phyloP scores from a whole-genome alignment of 1,140 invertebrate genomes.

The Spodoptera litura region DNA sequence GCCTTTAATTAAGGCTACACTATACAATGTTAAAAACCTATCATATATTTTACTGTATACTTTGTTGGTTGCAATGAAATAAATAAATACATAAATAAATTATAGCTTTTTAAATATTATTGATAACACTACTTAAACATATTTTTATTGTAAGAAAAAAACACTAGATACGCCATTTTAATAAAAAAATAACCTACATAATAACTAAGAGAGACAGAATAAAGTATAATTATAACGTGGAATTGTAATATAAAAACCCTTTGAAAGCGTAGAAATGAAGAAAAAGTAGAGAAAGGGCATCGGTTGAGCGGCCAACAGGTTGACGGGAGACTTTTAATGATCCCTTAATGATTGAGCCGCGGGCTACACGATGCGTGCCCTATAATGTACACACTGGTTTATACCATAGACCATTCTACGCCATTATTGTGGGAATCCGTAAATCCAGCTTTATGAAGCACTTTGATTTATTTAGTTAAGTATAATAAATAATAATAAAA shows the following conservation, averaged over 20 bases:
- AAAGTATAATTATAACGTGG: constrained; percentile 34
- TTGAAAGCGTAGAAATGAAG: constrained; percentile 40
- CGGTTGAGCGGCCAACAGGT: constrained; percentile 56
- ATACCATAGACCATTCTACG: constrained; percentile 11
- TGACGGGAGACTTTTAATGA: constrained; percentile 72
- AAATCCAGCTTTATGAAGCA: constrained; percentile 1
- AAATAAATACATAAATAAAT: no score
- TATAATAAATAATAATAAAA: no score
- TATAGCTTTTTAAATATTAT: no score
- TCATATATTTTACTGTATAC: no score
- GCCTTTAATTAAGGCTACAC: no score
- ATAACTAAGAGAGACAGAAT: constrained; percentile 1
- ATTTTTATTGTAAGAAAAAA: neutral
- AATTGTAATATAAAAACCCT: constrained; percentile 40
- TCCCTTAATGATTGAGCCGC: constrained; percentile 80
- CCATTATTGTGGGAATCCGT: neutral
- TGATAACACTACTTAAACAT: no score
- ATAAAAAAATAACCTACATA: neutral
- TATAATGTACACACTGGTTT: constrained; percentile 34
- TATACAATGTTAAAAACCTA: no score
- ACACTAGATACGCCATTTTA: constrained; percentile 1
- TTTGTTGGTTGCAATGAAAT: no score
- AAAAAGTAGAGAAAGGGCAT: constrained; percentile 51
- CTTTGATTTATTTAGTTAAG: neutral
- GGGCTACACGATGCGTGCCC: constrained; percentile 55